These are phyloP conservation scores for Drosophila rufa DNA, from an alignment of 1,140 invertebrate genomes.

Conservation along the genomic window DNA sequence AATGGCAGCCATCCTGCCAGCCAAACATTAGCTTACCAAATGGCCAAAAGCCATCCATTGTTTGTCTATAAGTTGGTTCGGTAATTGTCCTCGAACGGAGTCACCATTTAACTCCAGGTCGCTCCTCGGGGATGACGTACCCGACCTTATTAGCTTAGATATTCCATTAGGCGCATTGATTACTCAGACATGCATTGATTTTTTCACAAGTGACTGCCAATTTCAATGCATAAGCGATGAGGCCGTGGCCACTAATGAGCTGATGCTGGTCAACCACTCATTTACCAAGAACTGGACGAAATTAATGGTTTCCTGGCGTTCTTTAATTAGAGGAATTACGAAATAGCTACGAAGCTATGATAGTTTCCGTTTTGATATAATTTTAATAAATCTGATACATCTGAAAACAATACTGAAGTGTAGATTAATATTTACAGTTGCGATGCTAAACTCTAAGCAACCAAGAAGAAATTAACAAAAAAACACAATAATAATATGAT, in stretches of 20 bases:
- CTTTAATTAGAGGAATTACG: background rate
- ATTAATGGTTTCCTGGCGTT: background rate
- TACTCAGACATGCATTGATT: constrained; percentile 84
- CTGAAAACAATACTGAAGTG: background rate
- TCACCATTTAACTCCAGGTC: constrained; percentile 28
- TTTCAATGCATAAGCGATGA: constrained; percentile 83
- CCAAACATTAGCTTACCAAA: constrained; percentile 77
- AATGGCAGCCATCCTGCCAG: constrained; percentile 49
- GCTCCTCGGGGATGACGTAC: constrained; percentile 26
- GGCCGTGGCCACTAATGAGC: constrained; percentile 68
- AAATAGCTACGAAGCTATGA: background rate
- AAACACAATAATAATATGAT: too few species aligned
- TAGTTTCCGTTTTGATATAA: too few species aligned
- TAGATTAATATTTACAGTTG: too few species aligned
- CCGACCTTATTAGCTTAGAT: constrained; percentile 74
- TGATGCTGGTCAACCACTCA: constrained; percentile 1
- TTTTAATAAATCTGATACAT: background rate
- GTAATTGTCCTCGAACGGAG: constrained; percentile 71
- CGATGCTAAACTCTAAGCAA: too few species aligned
- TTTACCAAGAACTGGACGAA: constrained; percentile 5
- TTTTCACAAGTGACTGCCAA: constrained; percentile 81
- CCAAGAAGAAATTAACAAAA: background rate
- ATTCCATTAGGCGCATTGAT: constrained; percentile 81
- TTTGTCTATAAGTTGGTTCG: constrained; percentile 59
- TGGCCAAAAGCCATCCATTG: constrained; percentile 70